Percentiles rank a stretch among this genome's conserved stretches.
These are phyloP conservation scores for Pipistrellus nathusii DNA, from an alignment of 2,797 vertebrate species.

Conservation along the genomic window DNA sequence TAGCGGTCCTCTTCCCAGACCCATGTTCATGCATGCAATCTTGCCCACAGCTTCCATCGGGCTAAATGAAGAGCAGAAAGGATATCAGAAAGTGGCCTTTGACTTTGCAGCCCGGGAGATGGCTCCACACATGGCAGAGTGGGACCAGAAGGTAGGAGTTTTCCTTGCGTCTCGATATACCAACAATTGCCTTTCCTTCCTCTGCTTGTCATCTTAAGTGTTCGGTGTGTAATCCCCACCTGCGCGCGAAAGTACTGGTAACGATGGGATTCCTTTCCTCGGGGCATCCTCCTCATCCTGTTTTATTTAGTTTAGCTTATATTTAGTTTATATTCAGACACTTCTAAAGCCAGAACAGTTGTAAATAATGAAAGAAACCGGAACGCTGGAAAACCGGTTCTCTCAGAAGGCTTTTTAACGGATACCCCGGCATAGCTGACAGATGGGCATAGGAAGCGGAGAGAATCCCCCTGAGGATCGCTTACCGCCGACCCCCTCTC, in stretches of 20 bases:
- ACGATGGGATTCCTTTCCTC: not conserved
- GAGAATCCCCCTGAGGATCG: not conserved
- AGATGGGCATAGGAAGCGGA: not conserved
- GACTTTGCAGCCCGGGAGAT: constrained; percentile 97
- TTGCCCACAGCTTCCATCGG: constrained; percentile 91
- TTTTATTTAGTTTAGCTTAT: not conserved
- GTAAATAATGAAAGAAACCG: not conserved
- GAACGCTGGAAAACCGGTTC: not conserved
- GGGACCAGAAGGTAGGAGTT: constrained; percentile 94
- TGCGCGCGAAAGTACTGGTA: not conserved
- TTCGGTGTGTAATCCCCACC: not conserved
- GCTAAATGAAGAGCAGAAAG: constrained; percentile 96
- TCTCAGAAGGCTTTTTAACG: not conserved
- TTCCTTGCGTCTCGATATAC: not conserved
- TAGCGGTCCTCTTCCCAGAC: not conserved
- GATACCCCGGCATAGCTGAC: not conserved
- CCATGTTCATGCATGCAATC: not conserved
- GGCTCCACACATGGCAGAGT: constrained; percentile 96
- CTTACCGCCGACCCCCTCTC: not conserved
- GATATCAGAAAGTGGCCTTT: constrained; percentile 97
- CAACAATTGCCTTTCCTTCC: not conserved
- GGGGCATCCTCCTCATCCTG: not conserved
- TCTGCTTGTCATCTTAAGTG: not conserved
- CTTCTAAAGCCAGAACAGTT: not conserved
- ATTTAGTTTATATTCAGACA: not conserved